Evolutionary conservation across 2,113 vertebrate species (phyloP).

Genomic region (Peucedramus taeniatus): DNA sequence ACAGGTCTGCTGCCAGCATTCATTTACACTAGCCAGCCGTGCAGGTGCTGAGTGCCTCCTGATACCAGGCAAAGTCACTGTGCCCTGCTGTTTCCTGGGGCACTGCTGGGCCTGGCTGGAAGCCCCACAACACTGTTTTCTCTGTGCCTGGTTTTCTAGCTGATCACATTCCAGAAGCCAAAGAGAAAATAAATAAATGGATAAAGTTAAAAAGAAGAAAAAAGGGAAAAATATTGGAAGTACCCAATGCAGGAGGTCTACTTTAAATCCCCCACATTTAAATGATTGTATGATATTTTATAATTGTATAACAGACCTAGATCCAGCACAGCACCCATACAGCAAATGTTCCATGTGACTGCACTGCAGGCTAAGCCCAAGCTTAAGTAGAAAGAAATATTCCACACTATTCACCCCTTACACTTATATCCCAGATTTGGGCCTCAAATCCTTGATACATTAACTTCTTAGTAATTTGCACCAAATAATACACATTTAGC

Average conservation of each 20-base stretch:
- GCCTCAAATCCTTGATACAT: neutral
- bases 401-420: neutral
- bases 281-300: neutral
- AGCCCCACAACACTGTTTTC: neutral
- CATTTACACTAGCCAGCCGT: neutral
- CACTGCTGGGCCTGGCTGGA: neutral
- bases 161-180: neutral
- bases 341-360: neutral
- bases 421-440: neutral
- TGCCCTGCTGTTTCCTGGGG: neutral
- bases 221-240: neutral
- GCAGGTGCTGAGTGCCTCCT: conserved; percentile 18
- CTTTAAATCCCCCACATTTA: neutral
- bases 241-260: neutral
- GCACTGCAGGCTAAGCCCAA: neutral
- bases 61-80: neutral
- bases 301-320: neutral
- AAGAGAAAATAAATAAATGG: neutral
- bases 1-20: neutral
- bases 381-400: neutral
- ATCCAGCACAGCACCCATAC: neutral
- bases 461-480: neutral
- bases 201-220: neutral
- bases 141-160: neutral
- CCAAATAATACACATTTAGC: neutral